Evolutionary conservation across 35 echinoderm and acorn worm genomes (phyloP).

Genomic region (Acanthaster planci): DNA sequence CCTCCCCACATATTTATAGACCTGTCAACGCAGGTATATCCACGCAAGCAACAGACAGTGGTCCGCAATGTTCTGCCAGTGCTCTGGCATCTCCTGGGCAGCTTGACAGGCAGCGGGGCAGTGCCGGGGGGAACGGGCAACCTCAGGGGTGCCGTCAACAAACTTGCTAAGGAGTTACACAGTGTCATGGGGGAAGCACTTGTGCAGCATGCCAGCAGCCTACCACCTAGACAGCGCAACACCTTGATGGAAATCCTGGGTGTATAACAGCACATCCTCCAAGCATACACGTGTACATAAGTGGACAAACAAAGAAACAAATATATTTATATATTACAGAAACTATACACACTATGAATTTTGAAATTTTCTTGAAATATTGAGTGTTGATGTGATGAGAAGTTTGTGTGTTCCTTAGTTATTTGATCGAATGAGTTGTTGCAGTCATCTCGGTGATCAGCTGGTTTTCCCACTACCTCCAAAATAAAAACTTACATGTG

Average conservation of each 20-base stretch:
- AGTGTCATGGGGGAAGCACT: conserved; percentile 75
- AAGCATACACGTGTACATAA: background rate
- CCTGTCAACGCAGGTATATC: conserved; percentile 67
- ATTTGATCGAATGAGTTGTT: too few relatives aligned
- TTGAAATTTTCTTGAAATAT: conserved; percentile 15
- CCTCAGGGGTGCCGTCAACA: conserved; percentile 68
- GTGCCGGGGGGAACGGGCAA: conserved; percentile 84
- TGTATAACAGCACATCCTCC: background rate
- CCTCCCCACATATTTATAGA: conserved; percentile 20
- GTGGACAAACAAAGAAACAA: background rate
- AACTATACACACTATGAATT: background rate
- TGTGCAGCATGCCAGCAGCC: conserved; percentile 69
- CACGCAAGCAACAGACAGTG: conserved; percentile 81
- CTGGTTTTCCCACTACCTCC: too few relatives aligned
- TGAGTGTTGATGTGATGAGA: too few relatives aligned
- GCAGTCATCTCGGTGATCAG: too few relatives aligned
- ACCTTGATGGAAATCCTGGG: conserved; percentile 62
- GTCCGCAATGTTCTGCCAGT: conserved; percentile 86
- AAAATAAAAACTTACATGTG: too few relatives aligned
- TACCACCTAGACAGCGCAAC: conserved; percentile 69
- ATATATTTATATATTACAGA: conserved; percentile 33
- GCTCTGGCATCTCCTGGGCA: conserved; percentile 83
- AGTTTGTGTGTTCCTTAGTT: too few relatives aligned
- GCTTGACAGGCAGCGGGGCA: conserved; percentile 85
- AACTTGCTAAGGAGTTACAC: conserved; percentile 64